Evolutionary conservation across 2,113 vertebrate species (phyloP).

Genomic region (Passer montanus): DNA sequence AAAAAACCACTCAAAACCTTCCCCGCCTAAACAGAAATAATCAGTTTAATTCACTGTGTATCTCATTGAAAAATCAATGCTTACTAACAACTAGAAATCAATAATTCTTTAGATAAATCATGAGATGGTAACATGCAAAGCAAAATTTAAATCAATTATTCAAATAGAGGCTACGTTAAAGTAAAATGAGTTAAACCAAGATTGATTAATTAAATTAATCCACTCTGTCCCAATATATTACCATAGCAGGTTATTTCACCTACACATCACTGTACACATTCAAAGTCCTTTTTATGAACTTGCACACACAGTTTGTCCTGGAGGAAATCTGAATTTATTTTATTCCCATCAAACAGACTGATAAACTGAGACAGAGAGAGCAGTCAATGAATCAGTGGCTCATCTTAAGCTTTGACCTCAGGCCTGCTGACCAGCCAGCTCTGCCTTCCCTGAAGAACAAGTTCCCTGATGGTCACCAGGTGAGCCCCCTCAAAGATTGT

Average conservation of each 20-base stretch:
- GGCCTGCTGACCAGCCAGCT: background rate
- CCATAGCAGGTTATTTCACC: background rate
- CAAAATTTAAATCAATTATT: constrained; percentile 36
- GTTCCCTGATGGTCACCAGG: background rate
- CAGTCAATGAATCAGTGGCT: background rate
- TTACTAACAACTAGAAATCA: constrained; percentile 27
- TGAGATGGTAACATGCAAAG: background rate
- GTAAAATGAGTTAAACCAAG: background rate
- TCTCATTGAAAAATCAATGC: constrained; percentile 33
- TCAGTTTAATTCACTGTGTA: background rate
- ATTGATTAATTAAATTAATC: constrained; percentile 24
- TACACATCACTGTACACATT: background rate
- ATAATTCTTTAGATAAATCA: constrained; percentile 12
- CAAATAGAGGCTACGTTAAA: background rate
- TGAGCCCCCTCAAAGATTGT: fast-evolving
- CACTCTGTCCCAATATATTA: background rate
- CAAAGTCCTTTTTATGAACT: background rate
- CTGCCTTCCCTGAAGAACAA: background rate
- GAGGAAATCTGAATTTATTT: background rate
- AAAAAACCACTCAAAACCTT: background rate
- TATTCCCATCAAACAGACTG: background rate
- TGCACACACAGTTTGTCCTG: background rate
- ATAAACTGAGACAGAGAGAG: background rate
- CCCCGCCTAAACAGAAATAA: background rate
- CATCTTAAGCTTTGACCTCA: background rate